phyloP scores from a whole-genome alignment of 1,140 invertebrate species.

The Lethrus apterus region DNA sequence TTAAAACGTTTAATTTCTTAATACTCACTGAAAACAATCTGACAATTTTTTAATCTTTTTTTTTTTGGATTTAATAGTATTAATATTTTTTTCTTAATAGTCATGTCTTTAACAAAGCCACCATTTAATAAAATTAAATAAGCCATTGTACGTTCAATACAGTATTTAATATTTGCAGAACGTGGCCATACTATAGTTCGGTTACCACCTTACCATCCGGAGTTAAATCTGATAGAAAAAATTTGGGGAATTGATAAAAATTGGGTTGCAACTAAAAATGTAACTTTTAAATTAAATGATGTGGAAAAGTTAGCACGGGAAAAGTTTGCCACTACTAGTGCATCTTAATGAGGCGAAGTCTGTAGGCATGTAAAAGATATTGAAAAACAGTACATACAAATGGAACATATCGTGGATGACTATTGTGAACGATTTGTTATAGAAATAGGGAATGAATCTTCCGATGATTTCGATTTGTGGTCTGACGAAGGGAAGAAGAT shows the following conservation, averaged over 20 bases:
- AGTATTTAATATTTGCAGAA: constrained; percentile 19
- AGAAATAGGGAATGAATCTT: background rate
- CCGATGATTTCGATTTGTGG: background rate
- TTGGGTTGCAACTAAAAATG: constrained; percentile 28
- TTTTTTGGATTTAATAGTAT: too few relatives aligned
- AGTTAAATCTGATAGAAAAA: constrained; percentile 39
- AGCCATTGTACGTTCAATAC: too few relatives aligned
- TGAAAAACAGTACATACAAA: constrained; percentile 8
- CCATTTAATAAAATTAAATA: too few relatives aligned
- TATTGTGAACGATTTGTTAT: constrained; percentile 3
- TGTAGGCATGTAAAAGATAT: constrained; percentile 6
- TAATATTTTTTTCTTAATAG: too few relatives aligned
- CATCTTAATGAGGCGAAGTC: background rate
- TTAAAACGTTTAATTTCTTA: too few relatives aligned
- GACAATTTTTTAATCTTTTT: too few relatives aligned
- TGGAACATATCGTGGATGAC: constrained; percentile 11
- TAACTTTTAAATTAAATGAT: constrained; percentile 21
- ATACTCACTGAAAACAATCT: too few relatives aligned
- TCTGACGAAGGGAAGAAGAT: too few relatives aligned
- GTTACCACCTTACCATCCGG: constrained; percentile 36
- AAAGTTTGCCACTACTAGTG: too few relatives aligned
- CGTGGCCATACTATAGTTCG: constrained; percentile 21
- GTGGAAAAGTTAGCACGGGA: constrained; percentile 12
- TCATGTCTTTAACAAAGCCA: too few relatives aligned
- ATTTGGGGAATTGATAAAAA: constrained; percentile 36